phyloP scores from a whole-genome alignment of 1,140 invertebrate genomes.

The Lordiphosa stackelbergi region DNA sequence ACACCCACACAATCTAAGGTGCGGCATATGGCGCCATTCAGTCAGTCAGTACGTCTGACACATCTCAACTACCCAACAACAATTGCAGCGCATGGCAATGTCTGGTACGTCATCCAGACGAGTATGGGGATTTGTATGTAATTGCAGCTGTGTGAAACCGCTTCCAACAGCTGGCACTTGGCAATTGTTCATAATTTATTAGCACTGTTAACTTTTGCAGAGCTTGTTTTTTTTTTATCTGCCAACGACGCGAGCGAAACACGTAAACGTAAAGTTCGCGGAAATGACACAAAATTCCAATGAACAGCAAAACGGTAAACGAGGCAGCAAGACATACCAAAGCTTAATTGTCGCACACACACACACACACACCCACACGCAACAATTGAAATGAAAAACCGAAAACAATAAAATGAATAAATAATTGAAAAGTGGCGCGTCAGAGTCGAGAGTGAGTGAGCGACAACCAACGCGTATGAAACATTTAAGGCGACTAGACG shows the following conservation, averaged over 20 bases:
- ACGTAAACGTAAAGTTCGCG: slow-evolving; percentile 60
- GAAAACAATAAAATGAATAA: slow-evolving; percentile 19
- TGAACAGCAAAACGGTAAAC: slow-evolving; percentile 34
- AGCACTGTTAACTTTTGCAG: slow-evolving; percentile 16
- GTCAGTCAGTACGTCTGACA: slow-evolving; percentile 23
- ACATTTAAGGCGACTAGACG: slow-evolving; percentile 76
- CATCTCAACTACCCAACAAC: slow-evolving; percentile 7
- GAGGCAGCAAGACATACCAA: slow-evolving; percentile 23
- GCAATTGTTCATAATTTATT: slow-evolving; percentile 59
- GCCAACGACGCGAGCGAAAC: slow-evolving; percentile 4
- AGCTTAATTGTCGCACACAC: slow-evolving; percentile 41
- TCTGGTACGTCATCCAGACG: slow-evolving; percentile 33
- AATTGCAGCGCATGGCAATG: slow-evolving; percentile 5
- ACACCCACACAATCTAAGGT: slow-evolving; percentile 38
- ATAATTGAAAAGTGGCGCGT: slow-evolving; percentile 21
- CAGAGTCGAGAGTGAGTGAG: slow-evolving; percentile 25
- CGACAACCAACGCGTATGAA: slow-evolving; percentile 57
- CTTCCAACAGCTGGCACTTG: slow-evolving; percentile 35
- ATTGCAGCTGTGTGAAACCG: slow-evolving; percentile 14
- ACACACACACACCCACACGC: slow-evolving; percentile 21
- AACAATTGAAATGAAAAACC: slow-evolving; percentile 42
- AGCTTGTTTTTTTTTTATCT: slow-evolving; percentile 1
- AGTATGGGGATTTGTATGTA: slow-evolving; percentile 1
- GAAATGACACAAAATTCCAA: slow-evolving; percentile 65
- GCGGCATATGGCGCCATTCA: slow-evolving; percentile 52